Evolutionary conservation across 2,888 invertebrate species (phyloP).

Genomic region (Pseudoips prasinana): DNA sequence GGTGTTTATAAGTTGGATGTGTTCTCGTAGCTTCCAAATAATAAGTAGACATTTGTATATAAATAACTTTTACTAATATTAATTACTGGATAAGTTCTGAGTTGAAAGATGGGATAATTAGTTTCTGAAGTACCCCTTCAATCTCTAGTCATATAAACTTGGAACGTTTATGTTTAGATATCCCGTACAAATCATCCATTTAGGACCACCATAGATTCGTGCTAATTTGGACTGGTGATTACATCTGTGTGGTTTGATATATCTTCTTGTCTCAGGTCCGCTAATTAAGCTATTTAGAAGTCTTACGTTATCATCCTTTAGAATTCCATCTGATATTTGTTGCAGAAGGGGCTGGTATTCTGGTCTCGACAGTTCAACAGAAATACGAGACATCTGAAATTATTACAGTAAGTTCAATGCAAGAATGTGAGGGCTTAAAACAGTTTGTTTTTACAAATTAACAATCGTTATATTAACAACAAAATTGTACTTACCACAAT

Average conservation of each 20-base stretch:
- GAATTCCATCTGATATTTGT: slow-evolving; percentile 58
- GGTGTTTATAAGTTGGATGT: too few species aligned
- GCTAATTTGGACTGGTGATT: slow-evolving; percentile 67
- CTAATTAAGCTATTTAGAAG: slow-evolving; percentile 57
- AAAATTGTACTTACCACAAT: slow-evolving; percentile 54
- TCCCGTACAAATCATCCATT: slow-evolving; percentile 72
- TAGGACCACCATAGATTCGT: slow-evolving; percentile 62
- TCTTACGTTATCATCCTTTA: slow-evolving; percentile 46
- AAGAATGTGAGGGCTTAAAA: too few species aligned
- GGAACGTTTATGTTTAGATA: slow-evolving; percentile 70
- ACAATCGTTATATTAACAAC: too few species aligned
- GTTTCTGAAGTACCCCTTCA: too few species aligned
- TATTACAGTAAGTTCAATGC: too few species aligned
- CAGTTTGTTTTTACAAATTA: too few species aligned
- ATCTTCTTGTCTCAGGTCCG: slow-evolving; percentile 64
- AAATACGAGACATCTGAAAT: slow-evolving; percentile 65
- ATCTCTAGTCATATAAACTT: slow-evolving; percentile 70
- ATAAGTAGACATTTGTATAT: too few species aligned
- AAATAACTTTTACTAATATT: too few species aligned
- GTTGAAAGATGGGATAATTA: too few species aligned
- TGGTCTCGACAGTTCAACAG: slow-evolving; percentile 62
- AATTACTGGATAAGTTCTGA: too few species aligned
- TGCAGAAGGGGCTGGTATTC: slow-evolving; percentile 63
- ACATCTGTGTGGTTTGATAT: slow-evolving; percentile 72
- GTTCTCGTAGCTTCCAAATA: too few species aligned